Percentiles rank a stretch among this genome's conserved stretches.
Conservation (phyloP, 2,113 vertebrate species). For the Megalops atlanticus region DNA sequence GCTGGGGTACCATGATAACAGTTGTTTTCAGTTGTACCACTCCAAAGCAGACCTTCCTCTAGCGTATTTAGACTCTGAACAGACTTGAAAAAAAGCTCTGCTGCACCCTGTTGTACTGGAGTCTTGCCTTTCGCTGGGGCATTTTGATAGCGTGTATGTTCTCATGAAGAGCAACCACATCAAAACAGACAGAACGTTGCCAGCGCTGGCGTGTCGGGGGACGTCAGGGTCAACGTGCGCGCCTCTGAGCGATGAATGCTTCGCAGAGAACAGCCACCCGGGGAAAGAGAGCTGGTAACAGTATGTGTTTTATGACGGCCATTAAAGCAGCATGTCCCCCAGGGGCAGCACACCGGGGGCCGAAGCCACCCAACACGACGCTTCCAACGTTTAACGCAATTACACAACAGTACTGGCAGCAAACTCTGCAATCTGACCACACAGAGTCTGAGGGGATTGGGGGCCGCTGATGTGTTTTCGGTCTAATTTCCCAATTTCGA, state of each 20-base stretch:
- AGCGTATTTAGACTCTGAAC: too few species aligned
- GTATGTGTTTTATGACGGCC: neutral
- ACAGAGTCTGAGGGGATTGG: neutral
- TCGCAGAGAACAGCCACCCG: neutral
- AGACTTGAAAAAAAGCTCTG: too few species aligned
- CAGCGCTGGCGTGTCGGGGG: neutral
- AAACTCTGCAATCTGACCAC: neutral
- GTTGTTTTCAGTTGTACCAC: too few species aligned
- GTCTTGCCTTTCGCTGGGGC: too few species aligned
- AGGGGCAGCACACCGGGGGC: neutral
- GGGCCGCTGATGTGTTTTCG: neutral
- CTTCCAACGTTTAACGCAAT: neutral
- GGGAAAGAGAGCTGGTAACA: neutral
- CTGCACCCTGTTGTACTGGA: too few species aligned
- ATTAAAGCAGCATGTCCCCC: neutral
- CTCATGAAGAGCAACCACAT: too few species aligned
- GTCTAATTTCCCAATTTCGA: accelerated
- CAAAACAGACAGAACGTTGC: neutral
- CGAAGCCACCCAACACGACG: neutral
- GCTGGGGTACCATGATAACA: too few species aligned
- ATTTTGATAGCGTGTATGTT: too few species aligned
- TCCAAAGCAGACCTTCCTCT: too few species aligned
- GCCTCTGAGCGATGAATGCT: neutral
- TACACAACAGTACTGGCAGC: neutral
- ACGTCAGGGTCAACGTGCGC: neutral